A percentile compares a stretch with the other conserved stretches of the same genome.
phyloP scores from a whole-genome alignment of 2,888 invertebrate species.

The Rhaphigaster nebulosa region DNA sequence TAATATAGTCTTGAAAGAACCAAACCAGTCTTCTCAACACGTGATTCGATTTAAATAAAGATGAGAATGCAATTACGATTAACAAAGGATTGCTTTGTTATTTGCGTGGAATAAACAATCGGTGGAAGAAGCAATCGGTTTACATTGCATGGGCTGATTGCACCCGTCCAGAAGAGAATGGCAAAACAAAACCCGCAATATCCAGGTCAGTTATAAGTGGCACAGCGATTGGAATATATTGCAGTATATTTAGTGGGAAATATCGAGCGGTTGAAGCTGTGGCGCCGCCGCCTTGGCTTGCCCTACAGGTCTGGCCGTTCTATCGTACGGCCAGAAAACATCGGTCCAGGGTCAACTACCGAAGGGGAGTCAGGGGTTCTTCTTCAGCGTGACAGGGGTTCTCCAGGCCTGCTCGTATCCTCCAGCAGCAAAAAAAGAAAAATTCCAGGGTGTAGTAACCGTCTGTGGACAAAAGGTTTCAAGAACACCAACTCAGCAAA shows the following conservation, averaged over 20 bases:
- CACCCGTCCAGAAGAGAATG: neutral
- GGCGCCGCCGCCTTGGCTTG: neutral
- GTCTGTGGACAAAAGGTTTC: neutral
- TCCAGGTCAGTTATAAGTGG: conserved; percentile 8
- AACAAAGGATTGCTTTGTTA: neutral
- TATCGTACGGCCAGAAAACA: conserved; percentile 28
- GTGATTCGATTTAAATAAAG: neutral
- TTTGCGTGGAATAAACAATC: neutral
- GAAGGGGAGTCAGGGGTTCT: neutral
- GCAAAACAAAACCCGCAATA: neutral
- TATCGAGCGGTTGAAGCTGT: neutral
- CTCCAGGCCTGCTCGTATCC: neutral
- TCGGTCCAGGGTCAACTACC: conserved; percentile 8
- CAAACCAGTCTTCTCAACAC: neutral
- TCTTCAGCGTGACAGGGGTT: neutral
- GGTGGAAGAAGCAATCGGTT: neutral
- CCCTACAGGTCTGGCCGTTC: neutral
- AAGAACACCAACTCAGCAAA: neutral
- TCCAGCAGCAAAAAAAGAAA: neutral
- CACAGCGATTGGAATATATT: neutral
- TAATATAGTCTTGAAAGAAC: neutral
- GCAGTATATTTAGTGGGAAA: conserved; percentile 20
- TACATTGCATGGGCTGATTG: neutral
- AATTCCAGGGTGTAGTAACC: neutral
- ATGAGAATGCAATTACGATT: neutral